phyloP scores from a whole-genome alignment of 2,113 vertebrate genomes.

The Cyanoliseus patagonus region DNA sequence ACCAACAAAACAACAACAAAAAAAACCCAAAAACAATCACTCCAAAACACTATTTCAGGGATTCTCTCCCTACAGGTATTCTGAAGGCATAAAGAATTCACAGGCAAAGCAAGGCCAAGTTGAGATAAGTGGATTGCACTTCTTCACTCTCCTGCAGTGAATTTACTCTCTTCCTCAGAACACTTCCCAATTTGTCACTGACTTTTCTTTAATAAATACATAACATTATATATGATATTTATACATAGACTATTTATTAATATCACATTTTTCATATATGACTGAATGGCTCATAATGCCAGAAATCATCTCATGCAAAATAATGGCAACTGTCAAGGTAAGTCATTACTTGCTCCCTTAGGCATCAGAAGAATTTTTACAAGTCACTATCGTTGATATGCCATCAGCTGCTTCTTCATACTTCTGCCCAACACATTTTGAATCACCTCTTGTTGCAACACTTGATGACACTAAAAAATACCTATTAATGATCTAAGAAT shows the following conservation, averaged over 20 bases:
- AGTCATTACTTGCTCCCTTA: neutral
- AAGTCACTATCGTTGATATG: accelerated
- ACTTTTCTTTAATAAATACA: neutral
- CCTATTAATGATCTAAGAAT: neutral
- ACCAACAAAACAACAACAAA: no score
- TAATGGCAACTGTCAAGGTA: neutral
- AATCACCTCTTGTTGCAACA: neutral
- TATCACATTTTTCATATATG: neutral
- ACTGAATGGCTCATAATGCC: neutral
- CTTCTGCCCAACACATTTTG: neutral
- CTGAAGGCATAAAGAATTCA: neutral
- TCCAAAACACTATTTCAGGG: neutral
- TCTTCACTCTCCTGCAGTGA: neutral
- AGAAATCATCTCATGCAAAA: neutral
- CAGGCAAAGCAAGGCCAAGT: neutral
- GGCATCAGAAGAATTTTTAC: neutral
- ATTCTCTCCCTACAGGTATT: neutral
- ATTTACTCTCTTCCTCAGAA: neutral
- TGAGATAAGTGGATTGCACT: neutral
- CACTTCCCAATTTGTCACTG: neutral
- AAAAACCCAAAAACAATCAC: no score
- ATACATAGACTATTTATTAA: neutral
- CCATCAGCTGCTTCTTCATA: neutral
- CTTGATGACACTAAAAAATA: neutral
- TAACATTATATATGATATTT: neutral